Base-by-base conservation (phyloP, 2,888 invertebrate species). In the Eurois occulta region DNA sequence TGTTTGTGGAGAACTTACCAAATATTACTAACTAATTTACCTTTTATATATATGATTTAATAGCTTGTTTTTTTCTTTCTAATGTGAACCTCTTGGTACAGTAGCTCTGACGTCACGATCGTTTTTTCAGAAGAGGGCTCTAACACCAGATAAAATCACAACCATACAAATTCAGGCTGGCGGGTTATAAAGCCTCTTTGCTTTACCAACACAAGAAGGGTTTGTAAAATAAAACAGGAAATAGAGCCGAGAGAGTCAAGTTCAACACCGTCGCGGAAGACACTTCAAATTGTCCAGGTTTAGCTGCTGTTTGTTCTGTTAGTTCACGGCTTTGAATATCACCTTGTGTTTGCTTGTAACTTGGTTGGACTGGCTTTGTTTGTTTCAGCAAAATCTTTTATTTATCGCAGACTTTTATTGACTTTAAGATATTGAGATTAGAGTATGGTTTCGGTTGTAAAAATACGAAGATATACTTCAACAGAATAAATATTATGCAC, bases 321-420 rank as follows among this genome's bases (percentile, higher is more conserved):
- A 52, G 10, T 24, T 52, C 52, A 52, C 2, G 7, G 10, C 24
- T 24, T 52, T 55, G 32, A 65, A 72, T 68, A 71, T 62, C 58
- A n/a, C 35, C 66, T 68, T 64, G 21, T 24, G 52, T 81, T 41
- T 66, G 43, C 62, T 28, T 24, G 48, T 68, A 75, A 75, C 60
- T 75, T 72, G 65, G 66, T 85, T 65, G 73, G 48, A 69, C n/a
- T 35, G 66, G 43, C 66, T 18, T 75, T 80, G 64, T 80, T 77
- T 73, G 60, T 32, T 10, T 32, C 28, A 58, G 21, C 60, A 62
- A 55, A 77, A 77, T 77, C 72, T 72, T 80, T 65, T 43, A 65
- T 68, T 18, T 60, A 60, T 32, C 8, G 18, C n/a, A 43, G 8
- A 60, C 35, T 62, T 75, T 41, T 16, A 11, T 28, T 1, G 35